Base-by-base conservation (phyloP, 2,888 invertebrate species). In the Allolobophora icterica region DNA sequence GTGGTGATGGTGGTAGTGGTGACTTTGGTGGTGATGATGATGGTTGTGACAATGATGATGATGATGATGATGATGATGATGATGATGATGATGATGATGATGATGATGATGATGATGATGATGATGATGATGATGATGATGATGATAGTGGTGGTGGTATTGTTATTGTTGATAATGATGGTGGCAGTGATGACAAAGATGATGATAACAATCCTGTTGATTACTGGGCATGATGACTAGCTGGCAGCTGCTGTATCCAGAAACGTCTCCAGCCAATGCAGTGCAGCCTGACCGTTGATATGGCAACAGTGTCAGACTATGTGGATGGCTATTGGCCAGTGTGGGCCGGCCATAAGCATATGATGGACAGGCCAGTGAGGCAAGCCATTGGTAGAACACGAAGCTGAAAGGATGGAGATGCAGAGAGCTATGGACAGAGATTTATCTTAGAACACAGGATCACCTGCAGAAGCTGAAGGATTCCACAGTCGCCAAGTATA, bases 171-270 rank as follows among this genome's bases (percentile, higher is more conserved):
- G 87, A 87, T 87, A 17, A 34, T 87, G 87, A 87, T 87, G 87
- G n/a, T 35, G 35, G 4, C 15, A 17, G 15, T 87, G 87, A 34
- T 87, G 87, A 87, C n/a, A 87, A 34, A n/a, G 87, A 87, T 87
- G 87, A 87, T 34, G 87, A 87, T 87, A 33, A 87, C n/a, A 38
- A 87, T 87, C 21, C 34, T 87, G 87, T 35, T 87, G 34, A 87
- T 87, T 34, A 87, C 71, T 71, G 71, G 71, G n/a, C 71, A 71
- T 71, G 71, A 71, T n/a, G 71, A 71, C 5, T n/a, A n/a, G 71
- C 71, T n/a, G n/a, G 71, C 71, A 71, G 71, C 71, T 71, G 71
- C 71, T 71, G 71, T n/a, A 71, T 71, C 71, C 71, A 71, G n/a
- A 71, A 71, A n/a, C 30, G 30, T 71, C 71, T n/a, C 87, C 87